phyloP scores from a whole-genome alignment of 2,113 vertebrate species.

The Sarotherodon lohbergeri region DNA sequence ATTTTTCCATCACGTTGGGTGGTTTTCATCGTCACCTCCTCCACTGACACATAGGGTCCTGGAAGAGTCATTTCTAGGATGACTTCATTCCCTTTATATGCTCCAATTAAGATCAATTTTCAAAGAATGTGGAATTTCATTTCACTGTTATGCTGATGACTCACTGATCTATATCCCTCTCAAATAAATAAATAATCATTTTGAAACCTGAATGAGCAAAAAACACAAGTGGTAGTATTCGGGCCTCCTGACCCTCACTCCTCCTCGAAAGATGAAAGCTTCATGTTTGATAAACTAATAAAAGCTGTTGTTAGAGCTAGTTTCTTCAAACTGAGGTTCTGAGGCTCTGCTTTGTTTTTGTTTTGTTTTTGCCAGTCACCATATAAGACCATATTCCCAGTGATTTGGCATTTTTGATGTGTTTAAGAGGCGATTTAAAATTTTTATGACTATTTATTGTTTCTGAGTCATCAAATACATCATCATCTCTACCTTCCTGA shows the following conservation, averaged over 20 bases:
- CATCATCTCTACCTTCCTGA: neutral
- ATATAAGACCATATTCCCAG: neutral
- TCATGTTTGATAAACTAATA: neutral
- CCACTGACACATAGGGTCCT: neutral
- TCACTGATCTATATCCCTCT: neutral
- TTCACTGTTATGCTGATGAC: neutral
- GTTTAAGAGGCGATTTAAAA: rapidly evolving
- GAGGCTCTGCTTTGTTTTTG: neutral
- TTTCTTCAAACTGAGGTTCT: neutral
- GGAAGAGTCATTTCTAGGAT: neutral
- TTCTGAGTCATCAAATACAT: neutral
- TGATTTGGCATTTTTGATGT: neutral
- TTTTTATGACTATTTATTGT: neutral
- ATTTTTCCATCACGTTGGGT: neutral
- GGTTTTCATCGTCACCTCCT: neutral
- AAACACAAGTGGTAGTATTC: neutral
- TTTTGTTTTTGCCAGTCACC: neutral
- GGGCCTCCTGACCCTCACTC: neutral
- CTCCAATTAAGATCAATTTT: neutral
- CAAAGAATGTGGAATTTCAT: neutral
- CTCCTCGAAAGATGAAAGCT: rapidly evolving
- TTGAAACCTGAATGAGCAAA: neutral
- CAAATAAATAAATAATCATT: neutral
- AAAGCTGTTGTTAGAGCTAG: neutral
- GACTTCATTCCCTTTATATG: neutral